These are phyloP conservation scores for Melanotaenia trifasciata DNA, from an alignment of 2,797 vertebrate genomes.

Conservation along the genomic window DNA sequence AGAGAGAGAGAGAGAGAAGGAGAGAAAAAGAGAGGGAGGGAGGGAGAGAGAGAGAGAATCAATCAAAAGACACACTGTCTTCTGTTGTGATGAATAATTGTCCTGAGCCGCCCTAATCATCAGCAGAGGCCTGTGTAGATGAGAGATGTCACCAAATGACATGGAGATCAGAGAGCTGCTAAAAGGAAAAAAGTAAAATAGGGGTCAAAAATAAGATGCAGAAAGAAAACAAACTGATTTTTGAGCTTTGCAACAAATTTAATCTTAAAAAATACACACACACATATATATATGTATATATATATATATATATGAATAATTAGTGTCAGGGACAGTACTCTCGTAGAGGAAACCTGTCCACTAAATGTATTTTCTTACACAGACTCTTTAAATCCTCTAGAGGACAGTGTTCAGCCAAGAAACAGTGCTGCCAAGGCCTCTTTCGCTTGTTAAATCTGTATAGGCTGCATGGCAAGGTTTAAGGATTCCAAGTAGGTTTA, in stretches of 20 bases:
- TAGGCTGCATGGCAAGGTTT: not conserved
- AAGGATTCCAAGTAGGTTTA: too few species aligned
- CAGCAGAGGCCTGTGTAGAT: not conserved
- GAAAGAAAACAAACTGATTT: too few species aligned
- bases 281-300: too few species aligned
- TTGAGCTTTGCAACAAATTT: too few species aligned
- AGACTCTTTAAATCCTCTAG: constrained; percentile 45
- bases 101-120: not conserved
- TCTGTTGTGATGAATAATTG: not conserved
- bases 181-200: too few species aligned
- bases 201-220: too few species aligned
- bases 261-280: too few species aligned
- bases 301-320: too few species aligned
- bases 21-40: too few species aligned
- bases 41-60: not conserved
- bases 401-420: constrained; percentile 27
- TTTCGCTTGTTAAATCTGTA: not conserved
- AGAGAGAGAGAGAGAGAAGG: not conserved
- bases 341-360: not conserved
- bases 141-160: not conserved
- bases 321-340: too few species aligned
- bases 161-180: not conserved
- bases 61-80: not conserved
- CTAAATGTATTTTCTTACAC: not conserved
- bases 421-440: not conserved